These are phyloP conservation scores for Pagetopsis macropterus DNA, from an alignment of 2,797 vertebrate species.

Conservation along the genomic window DNA sequence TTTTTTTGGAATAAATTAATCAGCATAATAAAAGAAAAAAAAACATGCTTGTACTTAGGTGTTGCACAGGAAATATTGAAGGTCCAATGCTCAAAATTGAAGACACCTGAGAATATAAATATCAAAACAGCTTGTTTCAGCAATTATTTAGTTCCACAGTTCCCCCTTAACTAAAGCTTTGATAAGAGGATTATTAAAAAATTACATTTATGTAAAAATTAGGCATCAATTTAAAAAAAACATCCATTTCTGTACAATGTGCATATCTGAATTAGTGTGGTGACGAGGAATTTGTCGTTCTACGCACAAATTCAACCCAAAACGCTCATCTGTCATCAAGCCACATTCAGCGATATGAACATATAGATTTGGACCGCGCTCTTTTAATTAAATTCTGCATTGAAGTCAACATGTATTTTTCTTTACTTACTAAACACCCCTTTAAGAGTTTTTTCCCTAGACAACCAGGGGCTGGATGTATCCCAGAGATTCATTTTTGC, in stretches of 20 bases:
- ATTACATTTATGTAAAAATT: conserved; percentile 77
- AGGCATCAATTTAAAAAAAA: conserved; percentile 72
- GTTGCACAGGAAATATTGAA: conserved; percentile 78
- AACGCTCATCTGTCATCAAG: conserved; percentile 50
- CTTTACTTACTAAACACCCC: conserved; percentile 26
- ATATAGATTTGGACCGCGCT: conserved; percentile 68
- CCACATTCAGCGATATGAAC: conserved; percentile 74
- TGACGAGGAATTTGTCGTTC: conserved; percentile 46
- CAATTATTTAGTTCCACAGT: conserved; percentile 76
- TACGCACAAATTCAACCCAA: conserved; percentile 44
- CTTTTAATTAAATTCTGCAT: conserved; percentile 55
- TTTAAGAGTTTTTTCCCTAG: conserved; percentile 29
- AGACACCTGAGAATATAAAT: conserved; percentile 87
- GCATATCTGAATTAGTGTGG: conserved; percentile 80
- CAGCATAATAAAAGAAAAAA: conserved; percentile 76
- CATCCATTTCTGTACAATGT: conserved; percentile 78
- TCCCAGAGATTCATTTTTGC: conserved; percentile 42
- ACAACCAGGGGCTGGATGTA: conserved; percentile 32
- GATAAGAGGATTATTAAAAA: conserved; percentile 66
- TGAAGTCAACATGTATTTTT: conserved; percentile 39
- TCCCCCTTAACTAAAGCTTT: conserved; percentile 77
- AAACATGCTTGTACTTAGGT: conserved; percentile 79
- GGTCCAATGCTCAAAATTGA: conserved; percentile 75
- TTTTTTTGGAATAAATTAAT: conserved; percentile 86
- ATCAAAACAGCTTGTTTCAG: conserved; percentile 82